phyloP scores from a whole-genome alignment of 2,888 invertebrate species.

The Conchocele bisecta region DNA sequence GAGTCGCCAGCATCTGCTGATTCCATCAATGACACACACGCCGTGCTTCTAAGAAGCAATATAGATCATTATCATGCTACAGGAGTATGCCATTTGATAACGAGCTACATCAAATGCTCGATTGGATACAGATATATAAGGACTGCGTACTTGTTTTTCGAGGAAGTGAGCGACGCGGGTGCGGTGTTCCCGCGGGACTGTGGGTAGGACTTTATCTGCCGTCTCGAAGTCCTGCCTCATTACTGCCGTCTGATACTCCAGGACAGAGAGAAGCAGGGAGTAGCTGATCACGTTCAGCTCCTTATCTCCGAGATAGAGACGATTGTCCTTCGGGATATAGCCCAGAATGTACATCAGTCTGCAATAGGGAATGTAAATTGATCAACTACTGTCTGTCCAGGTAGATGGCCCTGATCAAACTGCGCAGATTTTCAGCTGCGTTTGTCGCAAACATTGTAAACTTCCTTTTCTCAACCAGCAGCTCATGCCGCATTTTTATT shows the following conservation, averaged over 20 bases:
- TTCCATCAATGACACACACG: too few relatives aligned
- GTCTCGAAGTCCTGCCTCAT: constrained; percentile 98
- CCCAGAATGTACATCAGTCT: constrained; percentile 98
- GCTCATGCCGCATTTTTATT: too few relatives aligned
- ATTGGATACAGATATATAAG: too few relatives aligned
- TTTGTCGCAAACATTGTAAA: too few relatives aligned
- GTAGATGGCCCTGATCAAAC: background rate
- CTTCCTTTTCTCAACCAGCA: too few relatives aligned
- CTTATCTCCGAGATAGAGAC: constrained; percentile 98
- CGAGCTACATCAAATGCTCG: too few relatives aligned
- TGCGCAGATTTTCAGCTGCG: background rate
- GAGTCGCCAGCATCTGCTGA: too few relatives aligned
- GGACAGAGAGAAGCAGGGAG: constrained; percentile 91
- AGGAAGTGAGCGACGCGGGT: constrained; percentile 99
- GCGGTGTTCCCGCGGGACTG: constrained; percentile 97
- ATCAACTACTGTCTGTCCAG: background rate
- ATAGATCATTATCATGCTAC: too few relatives aligned
- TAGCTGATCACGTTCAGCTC: constrained; percentile 95
- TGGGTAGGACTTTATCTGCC: constrained; percentile 94
- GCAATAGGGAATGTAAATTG: constrained; percentile 51
- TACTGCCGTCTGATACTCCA: constrained; percentile 99
- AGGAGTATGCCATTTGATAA: too few relatives aligned
- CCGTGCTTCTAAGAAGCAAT: too few relatives aligned
- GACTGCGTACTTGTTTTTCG: constrained; percentile 99
- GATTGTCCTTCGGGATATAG: constrained; percentile 97